A percentile compares a stretch with the other conserved stretches of the same genome.
Conservation (phyloP, 2,797 vertebrate genomes). For the Craterocephalus amniculus region DNA sequence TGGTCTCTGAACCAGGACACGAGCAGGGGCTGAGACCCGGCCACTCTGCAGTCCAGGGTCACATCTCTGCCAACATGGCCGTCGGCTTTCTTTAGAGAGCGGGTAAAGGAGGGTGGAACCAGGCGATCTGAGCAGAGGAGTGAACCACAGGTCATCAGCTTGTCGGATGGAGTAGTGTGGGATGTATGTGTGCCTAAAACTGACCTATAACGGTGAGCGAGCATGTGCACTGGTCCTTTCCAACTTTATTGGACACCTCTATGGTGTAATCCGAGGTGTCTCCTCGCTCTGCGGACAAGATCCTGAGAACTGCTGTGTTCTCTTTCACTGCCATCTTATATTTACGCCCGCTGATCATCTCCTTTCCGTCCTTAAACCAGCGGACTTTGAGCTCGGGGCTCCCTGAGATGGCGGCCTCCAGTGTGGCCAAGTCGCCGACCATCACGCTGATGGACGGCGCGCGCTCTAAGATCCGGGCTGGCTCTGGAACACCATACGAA, state of each 20-base stretch:
- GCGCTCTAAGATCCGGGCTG: constrained; percentile 92
- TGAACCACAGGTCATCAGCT: constrained; percentile 57
- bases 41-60: constrained; percentile 90
- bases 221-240: constrained; percentile 89
- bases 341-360: constrained; percentile 90
- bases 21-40: constrained; percentile 92
- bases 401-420: constrained; percentile 91
- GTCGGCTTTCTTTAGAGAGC: constrained; percentile 88
- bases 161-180: not conserved
- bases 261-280: constrained; percentile 92
- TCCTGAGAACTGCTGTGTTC: constrained; percentile 89
- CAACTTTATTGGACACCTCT: constrained; percentile 94
- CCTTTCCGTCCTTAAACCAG: constrained; percentile 92
- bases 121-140: constrained; percentile 90
- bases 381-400: constrained; percentile 94
- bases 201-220: constrained; percentile 92
- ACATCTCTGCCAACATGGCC: constrained; percentile 80
- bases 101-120: constrained; percentile 92
- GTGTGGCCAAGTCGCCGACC: constrained; percentile 88
- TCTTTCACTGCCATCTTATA: constrained; percentile 92
- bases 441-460: constrained; percentile 92
- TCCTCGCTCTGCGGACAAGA: constrained; percentile 88
- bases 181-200: constrained; percentile 65
- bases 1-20: constrained; percentile 92
- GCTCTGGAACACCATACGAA: constrained; percentile 83